phyloP scores from a whole-genome alignment of 2,797 vertebrate species.

The Syngnathus acus region DNA sequence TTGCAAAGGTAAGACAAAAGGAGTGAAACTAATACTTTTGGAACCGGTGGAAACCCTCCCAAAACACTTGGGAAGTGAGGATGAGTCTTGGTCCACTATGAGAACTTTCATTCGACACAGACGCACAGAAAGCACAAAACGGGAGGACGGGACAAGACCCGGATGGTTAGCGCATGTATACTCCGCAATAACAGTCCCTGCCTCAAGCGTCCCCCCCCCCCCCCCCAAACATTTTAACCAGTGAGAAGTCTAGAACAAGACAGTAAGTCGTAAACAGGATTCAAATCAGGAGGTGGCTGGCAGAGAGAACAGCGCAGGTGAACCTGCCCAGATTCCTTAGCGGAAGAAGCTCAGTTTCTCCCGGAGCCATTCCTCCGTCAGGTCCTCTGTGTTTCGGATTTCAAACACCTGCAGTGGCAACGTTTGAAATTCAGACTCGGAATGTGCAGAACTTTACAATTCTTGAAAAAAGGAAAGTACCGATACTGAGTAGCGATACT shows the following conservation, averaged over 20 bases:
- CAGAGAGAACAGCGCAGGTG: no score
- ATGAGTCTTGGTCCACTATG: constrained; percentile 23
- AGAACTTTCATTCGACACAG: constrained; percentile 41
- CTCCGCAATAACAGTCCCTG: not conserved
- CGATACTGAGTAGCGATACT: no score
- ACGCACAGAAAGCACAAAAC: constrained; percentile 8
- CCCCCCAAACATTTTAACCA: not conserved
- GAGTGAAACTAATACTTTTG: constrained; percentile 11
- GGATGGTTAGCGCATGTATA: not conserved
- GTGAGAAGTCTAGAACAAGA: constrained; percentile 17
- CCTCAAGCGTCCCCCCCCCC: not conserved
- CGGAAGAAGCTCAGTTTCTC: constrained; percentile 74
- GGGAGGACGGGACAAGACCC: not conserved
- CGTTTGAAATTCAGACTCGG: not conserved
- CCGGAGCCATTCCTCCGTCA: constrained; percentile 77
- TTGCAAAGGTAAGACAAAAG: constrained; percentile 5
- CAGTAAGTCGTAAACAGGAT: constrained; percentile 22
- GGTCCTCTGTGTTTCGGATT: constrained; percentile 76
- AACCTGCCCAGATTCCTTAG: constrained; percentile 47
- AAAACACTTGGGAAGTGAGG: constrained; percentile 14
- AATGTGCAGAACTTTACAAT: no score
- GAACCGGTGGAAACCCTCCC: constrained; percentile 19
- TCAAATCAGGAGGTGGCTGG: constrained; percentile 37
- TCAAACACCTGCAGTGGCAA: constrained; percentile 71
- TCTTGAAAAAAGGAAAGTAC: no score